phyloP scores from a whole-genome alignment of 2,888 invertebrate species.

The Drosophila hamatofila region DNA sequence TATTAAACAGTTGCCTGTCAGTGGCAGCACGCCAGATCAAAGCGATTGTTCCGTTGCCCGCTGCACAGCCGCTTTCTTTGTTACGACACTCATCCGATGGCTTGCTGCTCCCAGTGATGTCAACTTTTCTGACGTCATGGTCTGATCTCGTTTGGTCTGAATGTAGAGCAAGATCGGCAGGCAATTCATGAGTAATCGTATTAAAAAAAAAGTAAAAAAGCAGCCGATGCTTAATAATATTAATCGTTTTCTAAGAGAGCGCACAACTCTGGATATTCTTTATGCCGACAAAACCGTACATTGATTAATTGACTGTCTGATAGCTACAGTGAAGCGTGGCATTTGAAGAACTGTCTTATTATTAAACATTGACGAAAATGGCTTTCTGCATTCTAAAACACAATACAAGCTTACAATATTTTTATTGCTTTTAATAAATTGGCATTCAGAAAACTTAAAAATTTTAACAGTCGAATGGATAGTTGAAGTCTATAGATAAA shows the following conservation, averaged over 20 bases:
- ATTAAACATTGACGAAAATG: neutral
- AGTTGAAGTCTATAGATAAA: neutral
- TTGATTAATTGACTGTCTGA: constrained; percentile 50
- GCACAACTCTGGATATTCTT: constrained; percentile 29
- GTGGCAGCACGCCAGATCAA: constrained; percentile 74
- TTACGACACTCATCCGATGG: constrained; percentile 36
- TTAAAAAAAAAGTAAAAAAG: neutral
- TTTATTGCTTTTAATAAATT: neutral
- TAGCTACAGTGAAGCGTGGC: constrained; percentile 33
- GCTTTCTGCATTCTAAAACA: neutral
- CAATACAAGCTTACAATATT: neutral
- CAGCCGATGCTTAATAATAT: constrained; percentile 35
- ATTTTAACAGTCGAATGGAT: neutral
- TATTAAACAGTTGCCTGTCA: constrained; percentile 53
- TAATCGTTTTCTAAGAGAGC: constrained; percentile 52
- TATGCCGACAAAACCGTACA: constrained; percentile 13
- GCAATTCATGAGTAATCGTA: constrained; percentile 25
- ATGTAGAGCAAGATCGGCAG: constrained; percentile 58
- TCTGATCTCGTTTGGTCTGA: neutral
- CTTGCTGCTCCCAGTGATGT: constrained; percentile 50
- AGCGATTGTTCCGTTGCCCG: constrained; percentile 38
- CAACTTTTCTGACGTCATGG: constrained; percentile 65
- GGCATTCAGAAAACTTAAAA: neutral
- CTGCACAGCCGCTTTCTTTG: constrained; percentile 55
- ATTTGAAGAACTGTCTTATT: neutral